Base-by-base conservation (phyloP, 2,888 invertebrate genomes). In the Chesias legatella region DNA sequence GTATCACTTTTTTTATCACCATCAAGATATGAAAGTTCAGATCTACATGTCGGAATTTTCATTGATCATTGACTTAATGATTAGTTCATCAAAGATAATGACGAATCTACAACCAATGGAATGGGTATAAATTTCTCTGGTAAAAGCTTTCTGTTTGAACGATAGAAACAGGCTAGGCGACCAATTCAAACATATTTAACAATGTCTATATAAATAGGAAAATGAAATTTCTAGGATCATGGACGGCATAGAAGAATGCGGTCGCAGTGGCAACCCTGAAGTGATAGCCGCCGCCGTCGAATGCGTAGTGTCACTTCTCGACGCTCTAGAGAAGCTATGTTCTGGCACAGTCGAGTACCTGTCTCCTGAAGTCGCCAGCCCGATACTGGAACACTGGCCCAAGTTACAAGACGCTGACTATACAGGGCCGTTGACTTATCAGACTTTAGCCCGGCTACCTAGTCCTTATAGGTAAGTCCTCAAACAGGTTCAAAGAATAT, bases 231-330 rank as follows among this genome's bases (percentile, higher is more conserved):
- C 0, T 43, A 88, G 97, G 61, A 93, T 96, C 58, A 95, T 97
- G 91, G 97, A 98, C 67, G 95, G 96, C 0, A 94, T 97, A 71
- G 96, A 97, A 79, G 97, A 98, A 79, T 95, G 96, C 44, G 94
- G 96, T n/a, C 92, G 93, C 53, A 94, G 94, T 49, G 93, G 91
- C 33, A 94, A 94, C 51, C 92, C 94, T 8, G 90, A 92, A 45
- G 92, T 94, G 3, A 85, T 95, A n/a, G 90, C 93, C 32, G 93
- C 94, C 0, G 94, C 95, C 51, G 94, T 95, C 0, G 94, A 95
- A 58, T 95, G 95, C 60, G 93, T 95, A 34, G 94, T 95, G 3
- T 93, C 95, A 0, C 89, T 98, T 49, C 81, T 98, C 17, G 93
- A 94, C 22, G 94, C 96, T 1, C 78, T 98, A 21, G 95, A 96